Percentiles rank a stretch among this genome's conserved stretches.
phyloP scores from a whole-genome alignment of 1,140 invertebrate species.

The Cydia fagiglandana region DNA sequence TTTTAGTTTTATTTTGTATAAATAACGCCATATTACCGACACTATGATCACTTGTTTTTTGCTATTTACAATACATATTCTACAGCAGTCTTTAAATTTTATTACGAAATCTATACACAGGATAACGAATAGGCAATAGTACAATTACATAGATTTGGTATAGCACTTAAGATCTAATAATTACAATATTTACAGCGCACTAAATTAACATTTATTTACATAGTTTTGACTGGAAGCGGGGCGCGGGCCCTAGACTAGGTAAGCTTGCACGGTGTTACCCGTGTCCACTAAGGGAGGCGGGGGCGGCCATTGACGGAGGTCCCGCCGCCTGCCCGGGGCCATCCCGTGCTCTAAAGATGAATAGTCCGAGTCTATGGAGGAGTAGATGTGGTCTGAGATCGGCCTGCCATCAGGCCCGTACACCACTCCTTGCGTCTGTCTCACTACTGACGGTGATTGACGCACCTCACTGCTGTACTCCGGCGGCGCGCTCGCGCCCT shows the following conservation, averaged over 20 bases:
- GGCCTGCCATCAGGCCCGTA: conserved; percentile 81
- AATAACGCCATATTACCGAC: conserved; percentile 75
- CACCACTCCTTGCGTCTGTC: conserved; percentile 72
- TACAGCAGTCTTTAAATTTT: conserved; percentile 79
- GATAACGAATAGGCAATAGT: conserved; percentile 77
- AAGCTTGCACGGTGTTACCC: conserved; percentile 72
- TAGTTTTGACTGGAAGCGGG: conserved; percentile 71
- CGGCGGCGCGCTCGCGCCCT: conserved; percentile 77
- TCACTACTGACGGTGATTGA: conserved; percentile 73
- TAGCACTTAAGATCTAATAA: conserved; percentile 75
- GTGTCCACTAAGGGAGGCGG: conserved; percentile 71
- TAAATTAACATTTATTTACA: conserved; percentile 32
- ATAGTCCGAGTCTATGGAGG: conserved; percentile 92
- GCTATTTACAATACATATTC: conserved; percentile 78
- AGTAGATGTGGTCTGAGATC: conserved; percentile 92
- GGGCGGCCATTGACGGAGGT: conserved; percentile 71
- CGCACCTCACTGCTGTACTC: conserved; percentile 71
- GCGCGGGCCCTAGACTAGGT: conserved; percentile 71
- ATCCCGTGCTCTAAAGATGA: conserved; percentile 76
- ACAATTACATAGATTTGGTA: conserved; percentile 77
- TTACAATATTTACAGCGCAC: conserved; percentile 73
- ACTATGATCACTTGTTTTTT: conserved; percentile 76
- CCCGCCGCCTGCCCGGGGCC: conserved; percentile 70
- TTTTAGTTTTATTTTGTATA: conserved; percentile 75
- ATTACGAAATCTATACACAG: conserved; percentile 75